phyloP scores from a whole-genome alignment of 1,140 invertebrate genomes.

The Pseudomyrmex flavicornis region DNA sequence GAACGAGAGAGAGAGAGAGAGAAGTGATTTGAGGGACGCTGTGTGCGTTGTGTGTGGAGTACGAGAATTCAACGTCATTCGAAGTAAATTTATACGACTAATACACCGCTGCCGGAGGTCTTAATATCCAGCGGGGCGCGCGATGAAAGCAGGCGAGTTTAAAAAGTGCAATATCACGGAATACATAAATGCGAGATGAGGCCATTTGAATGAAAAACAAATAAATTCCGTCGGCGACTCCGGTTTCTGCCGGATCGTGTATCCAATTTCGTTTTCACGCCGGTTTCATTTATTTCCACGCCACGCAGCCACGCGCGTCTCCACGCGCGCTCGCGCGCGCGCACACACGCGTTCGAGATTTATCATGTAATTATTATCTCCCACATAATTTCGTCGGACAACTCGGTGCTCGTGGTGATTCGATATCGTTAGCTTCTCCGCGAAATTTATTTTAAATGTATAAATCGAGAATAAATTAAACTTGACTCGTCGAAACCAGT shows the following conservation, averaged over 20 bases:
- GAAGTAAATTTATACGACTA: conserved; percentile 80
- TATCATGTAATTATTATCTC: conserved; percentile 61
- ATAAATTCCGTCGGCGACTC: conserved; percentile 81
- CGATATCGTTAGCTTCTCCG: not conserved
- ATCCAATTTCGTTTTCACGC: conserved; percentile 82
- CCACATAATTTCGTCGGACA: too few species aligned
- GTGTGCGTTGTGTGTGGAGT: conserved; percentile 58
- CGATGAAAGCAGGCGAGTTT: conserved; percentile 77
- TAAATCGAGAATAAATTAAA: too few species aligned
- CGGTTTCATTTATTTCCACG: conserved; percentile 78
- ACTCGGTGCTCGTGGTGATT: not conserved
- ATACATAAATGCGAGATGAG: conserved; percentile 84
- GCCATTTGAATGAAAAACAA: conserved; percentile 83
- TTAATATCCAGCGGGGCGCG: conserved; percentile 78
- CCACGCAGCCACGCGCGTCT: conserved; percentile 64
- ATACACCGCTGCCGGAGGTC: conserved; percentile 78
- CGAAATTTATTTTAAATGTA: too few species aligned
- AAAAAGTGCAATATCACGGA: conserved; percentile 84
- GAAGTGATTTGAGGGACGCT: conserved; percentile 35
- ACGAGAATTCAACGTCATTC: conserved; percentile 73
- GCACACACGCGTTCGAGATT: conserved; percentile 54
- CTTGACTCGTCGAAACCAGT: too few species aligned
- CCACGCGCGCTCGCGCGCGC: not conserved
- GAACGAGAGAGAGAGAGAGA: not conserved
- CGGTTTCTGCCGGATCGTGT: conserved; percentile 70